Conservation (phyloP, 2,888 invertebrate species). For the Stratiomys singularior region DNA sequence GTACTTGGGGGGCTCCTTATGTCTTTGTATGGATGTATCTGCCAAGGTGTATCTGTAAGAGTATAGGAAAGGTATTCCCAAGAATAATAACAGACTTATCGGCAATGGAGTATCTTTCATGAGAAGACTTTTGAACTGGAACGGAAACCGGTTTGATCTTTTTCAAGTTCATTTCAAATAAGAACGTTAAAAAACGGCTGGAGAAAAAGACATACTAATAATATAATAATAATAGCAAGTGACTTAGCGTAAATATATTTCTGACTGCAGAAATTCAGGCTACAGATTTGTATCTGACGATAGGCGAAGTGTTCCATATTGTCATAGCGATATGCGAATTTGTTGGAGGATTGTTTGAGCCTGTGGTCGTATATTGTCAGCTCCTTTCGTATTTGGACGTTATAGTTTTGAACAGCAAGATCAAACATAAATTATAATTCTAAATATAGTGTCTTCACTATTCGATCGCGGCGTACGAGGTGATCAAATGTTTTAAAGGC, state of each 20-base stretch:
- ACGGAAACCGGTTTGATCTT: conserved; percentile 31
- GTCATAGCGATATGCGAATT: neutral
- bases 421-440: conserved; percentile 1
- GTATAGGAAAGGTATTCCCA: neutral
- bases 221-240: conserved; percentile 27
- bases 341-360: too few relatives aligned
- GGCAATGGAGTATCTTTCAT: neutral
- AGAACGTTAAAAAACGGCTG: conserved; percentile 11
- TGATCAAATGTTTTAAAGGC: neutral
- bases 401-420: conserved; percentile 17
- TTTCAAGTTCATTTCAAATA: conserved; percentile 41
- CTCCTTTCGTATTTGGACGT: neutral
- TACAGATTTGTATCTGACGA: too few relatives aligned
- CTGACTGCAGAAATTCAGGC: neutral
- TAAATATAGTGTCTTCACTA: neutral
- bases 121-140: conserved; percentile 42
- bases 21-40: neutral
- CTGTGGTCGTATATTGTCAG: too few relatives aligned
- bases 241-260: conserved; percentile 5
- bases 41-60: neutral
- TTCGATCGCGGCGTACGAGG: neutral
- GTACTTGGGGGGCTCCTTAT: neutral
- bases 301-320: too few relatives aligned
- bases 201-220: neutral
- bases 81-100: conserved; percentile 14